A percentile compares a stretch with the other conserved stretches of the same genome.
Evolutionary conservation across 2,797 vertebrate genomes (phyloP).

Genomic region (Erpetoichthys calabaricus): DNA sequence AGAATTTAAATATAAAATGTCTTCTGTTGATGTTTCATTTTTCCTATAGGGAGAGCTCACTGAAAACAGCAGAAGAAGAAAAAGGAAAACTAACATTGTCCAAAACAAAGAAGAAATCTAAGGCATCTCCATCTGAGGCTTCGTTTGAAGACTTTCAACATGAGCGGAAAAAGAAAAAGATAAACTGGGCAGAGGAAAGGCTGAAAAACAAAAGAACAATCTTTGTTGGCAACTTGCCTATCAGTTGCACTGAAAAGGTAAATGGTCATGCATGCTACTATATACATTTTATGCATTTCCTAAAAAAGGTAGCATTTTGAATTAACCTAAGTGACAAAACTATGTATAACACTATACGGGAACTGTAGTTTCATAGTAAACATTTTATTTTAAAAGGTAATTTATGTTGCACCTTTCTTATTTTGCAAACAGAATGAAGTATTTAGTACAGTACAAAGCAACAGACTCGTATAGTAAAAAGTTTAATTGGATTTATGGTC

Average conservation of each 20-base stretch:
- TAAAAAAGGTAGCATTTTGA: background rate
- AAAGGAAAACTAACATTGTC: constrained; percentile 23
- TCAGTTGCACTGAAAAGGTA: constrained; percentile 65
- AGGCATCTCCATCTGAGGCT: background rate
- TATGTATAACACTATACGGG: too few species aligned
- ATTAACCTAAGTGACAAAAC: too few species aligned
- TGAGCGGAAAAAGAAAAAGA: constrained; percentile 23
- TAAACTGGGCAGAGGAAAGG: constrained; percentile 36
- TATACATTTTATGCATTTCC: background rate
- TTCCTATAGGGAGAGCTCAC: constrained; percentile 51
- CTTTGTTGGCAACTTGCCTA: constrained; percentile 85
- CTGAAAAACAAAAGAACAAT: constrained; percentile 63
- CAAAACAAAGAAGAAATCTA: background rate
- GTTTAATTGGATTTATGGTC: too few species aligned
- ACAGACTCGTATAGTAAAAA: too few species aligned
- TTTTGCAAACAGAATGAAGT: too few species aligned
- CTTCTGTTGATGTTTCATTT: constrained; percentile 3
- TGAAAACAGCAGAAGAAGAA: constrained; percentile 61
- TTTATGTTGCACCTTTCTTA: too few species aligned
- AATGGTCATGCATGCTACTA: background rate
- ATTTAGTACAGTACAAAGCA: too few species aligned
- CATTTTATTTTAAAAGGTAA: too few species aligned
- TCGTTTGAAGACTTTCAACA: constrained; percentile 20
- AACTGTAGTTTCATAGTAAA: too few species aligned
- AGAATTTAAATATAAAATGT: too few species aligned